These are phyloP conservation scores for Acronicta psi DNA, from an alignment of 2,888 invertebrate species.

Conservation along the genomic window DNA sequence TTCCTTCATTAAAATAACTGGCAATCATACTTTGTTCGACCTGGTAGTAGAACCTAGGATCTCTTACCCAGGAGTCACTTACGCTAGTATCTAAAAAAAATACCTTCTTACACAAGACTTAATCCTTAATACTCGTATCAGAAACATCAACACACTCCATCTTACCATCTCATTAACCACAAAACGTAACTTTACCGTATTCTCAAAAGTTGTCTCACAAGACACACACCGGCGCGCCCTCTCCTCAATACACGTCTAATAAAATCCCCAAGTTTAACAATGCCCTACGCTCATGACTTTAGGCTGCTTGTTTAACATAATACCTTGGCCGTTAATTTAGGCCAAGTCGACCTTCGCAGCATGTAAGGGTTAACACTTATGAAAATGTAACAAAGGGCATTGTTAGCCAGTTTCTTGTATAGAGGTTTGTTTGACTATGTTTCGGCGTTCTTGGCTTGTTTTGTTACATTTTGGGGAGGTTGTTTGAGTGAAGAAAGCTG, in stretches of 20 bases:
- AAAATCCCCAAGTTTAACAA: slow-evolving; percentile 54
- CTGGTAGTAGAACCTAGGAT: no score
- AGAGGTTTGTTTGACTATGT: slow-evolving; percentile 44
- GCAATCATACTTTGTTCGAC: no score
- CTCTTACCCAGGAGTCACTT: no score
- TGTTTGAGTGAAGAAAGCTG: slow-evolving; percentile 12
- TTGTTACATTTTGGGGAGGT: slow-evolving; percentile 44
- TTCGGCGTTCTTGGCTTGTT: slow-evolving; percentile 29
- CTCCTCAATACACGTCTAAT: slow-evolving; percentile 50
- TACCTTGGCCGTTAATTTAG: slow-evolving; percentile 56
- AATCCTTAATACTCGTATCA: background rate
- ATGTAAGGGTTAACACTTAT: slow-evolving; percentile 59
- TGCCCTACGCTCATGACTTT: slow-evolving; percentile 33
- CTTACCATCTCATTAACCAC: slow-evolving; percentile 21
- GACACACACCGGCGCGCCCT: slow-evolving; percentile 8
- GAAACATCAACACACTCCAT: slow-evolving; percentile 4
- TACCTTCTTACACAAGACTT: background rate
- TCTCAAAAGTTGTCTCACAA: slow-evolving; percentile 32
- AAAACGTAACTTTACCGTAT: slow-evolving; percentile 9
- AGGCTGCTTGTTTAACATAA: slow-evolving; percentile 55
- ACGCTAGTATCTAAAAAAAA: no score
- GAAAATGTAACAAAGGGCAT: slow-evolving; percentile 60
- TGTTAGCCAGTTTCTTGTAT: slow-evolving; percentile 53
- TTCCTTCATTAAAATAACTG: no score
- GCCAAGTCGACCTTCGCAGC: slow-evolving; percentile 43